phyloP scores from a whole-genome alignment of 2,888 invertebrate genomes.

The Melipona beecheii region DNA sequence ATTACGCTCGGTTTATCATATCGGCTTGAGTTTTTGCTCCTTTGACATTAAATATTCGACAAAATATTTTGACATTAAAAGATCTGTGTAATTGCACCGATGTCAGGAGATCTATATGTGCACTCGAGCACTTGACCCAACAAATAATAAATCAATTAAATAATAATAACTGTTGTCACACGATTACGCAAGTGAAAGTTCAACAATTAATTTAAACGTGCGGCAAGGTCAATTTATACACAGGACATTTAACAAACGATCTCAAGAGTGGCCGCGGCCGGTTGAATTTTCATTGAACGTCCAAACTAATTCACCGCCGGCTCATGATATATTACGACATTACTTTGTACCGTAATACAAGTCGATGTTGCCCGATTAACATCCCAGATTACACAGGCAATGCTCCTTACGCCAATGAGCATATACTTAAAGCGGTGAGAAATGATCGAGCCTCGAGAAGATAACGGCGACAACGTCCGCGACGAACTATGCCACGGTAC shows the following conservation, averaged over 20 bases:
- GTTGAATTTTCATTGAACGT: constrained; percentile 38
- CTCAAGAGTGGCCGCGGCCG: neutral
- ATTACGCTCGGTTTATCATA: too few relatives aligned
- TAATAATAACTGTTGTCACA: too few relatives aligned
- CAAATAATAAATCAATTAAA: too few relatives aligned
- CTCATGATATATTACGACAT: constrained; percentile 46
- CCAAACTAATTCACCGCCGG: constrained; percentile 45
- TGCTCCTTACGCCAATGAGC: constrained; percentile 59
- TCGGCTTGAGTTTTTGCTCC: too few relatives aligned
- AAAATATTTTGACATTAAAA: too few relatives aligned
- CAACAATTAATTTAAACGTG: neutral
- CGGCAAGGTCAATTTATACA: constrained; percentile 21
- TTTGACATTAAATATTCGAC: too few relatives aligned
- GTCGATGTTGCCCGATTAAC: constrained; percentile 62
- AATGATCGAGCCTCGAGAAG: constrained; percentile 63
- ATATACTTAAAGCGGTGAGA: constrained; percentile 69
- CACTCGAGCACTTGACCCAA: too few relatives aligned
- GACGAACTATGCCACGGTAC: constrained; percentile 36
- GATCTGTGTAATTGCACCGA: too few relatives aligned
- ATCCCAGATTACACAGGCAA: constrained; percentile 60
- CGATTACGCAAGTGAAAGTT: too few relatives aligned
- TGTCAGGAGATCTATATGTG: too few relatives aligned
- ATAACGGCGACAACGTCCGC: constrained; percentile 61
- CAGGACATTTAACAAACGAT: constrained; percentile 32
- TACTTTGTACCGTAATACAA: constrained; percentile 62